Base-by-base conservation (phyloP, 2,113 vertebrate species). In the Strix uralensis region DNA sequence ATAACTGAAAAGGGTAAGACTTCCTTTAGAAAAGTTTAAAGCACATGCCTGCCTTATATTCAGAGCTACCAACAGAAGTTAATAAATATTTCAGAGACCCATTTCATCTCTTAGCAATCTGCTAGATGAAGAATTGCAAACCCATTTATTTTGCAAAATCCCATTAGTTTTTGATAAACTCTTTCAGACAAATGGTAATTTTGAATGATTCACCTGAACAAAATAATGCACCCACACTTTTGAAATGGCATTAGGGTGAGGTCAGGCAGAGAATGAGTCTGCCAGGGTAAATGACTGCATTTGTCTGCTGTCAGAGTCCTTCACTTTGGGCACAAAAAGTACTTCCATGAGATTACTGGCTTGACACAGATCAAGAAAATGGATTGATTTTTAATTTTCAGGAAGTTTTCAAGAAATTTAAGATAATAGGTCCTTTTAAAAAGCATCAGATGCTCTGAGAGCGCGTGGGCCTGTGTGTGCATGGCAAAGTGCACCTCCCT, bases 201-300 rank as follows among this genome's bases (percentile, higher is more conserved):
- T 91, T 72, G 87, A 93, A 34, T 94, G 93, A 97, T 95, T 97
- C 94, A 94, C 94, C 96, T 97, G 93, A 88, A 58, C 29, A 67
- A 96, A 96, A 91, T 52, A 86, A 94, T 0, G 29, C 63, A 34
- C 84, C 84, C 75, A 91, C 84, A 86, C 85, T 96, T 83, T 58
- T 47, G 54, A 88, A 95, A 88, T 83, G 95, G 94, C 81, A 63
- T 32, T 83, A 91, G 42, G 67, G 93, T 88, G 93, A 95, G 91
- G 93, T 96, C 97, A 97, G 97, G 91, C 95, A 91, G 87, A 90
- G 97, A 96, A 94, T 71, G 87, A 97, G 63, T 34, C 89, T 97
- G 89, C 54, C 89, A 51, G 46, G 11, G 47, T 13, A 95, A 97
- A 90, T 78, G 58, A 90, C 54, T 85, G 62, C 84, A 90, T 96